Evolutionary conservation across 35 echinoderm and acorn worm species (phyloP).

Genomic region (Ptychodera flava): DNA sequence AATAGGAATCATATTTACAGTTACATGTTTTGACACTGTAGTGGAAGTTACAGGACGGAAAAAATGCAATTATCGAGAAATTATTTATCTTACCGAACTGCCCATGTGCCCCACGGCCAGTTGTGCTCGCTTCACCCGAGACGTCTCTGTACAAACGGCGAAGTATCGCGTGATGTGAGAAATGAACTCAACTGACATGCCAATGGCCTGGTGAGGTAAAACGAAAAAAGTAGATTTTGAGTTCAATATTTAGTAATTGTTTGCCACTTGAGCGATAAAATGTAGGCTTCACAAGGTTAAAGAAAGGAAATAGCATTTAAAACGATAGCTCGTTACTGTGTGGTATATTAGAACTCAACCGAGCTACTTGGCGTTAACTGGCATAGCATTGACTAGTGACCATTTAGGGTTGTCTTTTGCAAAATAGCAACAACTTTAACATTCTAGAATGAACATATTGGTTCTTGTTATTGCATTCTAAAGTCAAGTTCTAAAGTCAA

Average conservation of each 20-base stretch:
- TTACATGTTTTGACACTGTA: background rate
- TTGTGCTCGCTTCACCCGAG: slow-evolving; percentile 56
- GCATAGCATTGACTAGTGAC: too few species aligned
- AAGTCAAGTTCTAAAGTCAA: background rate
- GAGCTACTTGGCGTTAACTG: background rate
- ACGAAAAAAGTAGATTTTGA: slow-evolving; percentile 15
- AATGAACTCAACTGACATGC: slow-evolving; percentile 97
- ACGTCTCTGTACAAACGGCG: slow-evolving; percentile 59
- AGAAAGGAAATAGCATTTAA: background rate
- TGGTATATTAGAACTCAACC: background rate
- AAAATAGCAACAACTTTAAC: too few species aligned
- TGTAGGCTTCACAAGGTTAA: background rate
- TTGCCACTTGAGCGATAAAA: too few species aligned
- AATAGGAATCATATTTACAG: background rate
- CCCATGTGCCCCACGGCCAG: slow-evolving; percentile 72
- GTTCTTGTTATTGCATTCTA: background rate
- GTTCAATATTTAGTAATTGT: too few species aligned
- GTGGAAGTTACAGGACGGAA: background rate
- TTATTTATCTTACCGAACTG: slow-evolving; percentile 80
- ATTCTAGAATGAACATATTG: background rate
- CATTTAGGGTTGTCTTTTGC: too few species aligned
- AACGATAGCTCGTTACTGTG: background rate
- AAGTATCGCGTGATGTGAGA: slow-evolving; percentile 88
- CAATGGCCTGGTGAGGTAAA: slow-evolving; percentile 66
- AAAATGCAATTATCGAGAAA: background rate